Percentiles rank a stretch among this genome's conserved stretches.
These are phyloP conservation scores for Myopa testacea DNA, from an alignment of 2,888 invertebrate species.

Conservation along the genomic window DNA sequence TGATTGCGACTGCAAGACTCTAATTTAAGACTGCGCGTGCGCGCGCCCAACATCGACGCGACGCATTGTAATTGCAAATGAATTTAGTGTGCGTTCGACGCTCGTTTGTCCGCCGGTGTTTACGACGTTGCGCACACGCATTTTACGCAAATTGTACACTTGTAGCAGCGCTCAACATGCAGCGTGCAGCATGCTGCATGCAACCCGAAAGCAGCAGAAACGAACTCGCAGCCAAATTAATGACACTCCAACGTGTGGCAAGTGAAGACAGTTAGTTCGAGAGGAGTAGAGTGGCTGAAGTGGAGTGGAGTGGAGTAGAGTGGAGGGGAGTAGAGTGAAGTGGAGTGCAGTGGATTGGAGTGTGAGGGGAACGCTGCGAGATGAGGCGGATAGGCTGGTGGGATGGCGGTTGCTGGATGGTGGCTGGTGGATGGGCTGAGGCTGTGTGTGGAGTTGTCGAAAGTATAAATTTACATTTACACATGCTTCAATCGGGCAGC, in stretches of 20 bases:
- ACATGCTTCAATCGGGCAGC: background rate
- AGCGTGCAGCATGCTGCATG: background rate
- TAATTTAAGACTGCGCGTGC: constrained; percentile 11
- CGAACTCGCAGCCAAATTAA: constrained; percentile 24
- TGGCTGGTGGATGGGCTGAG: background rate
- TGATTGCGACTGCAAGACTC: constrained; percentile 19
- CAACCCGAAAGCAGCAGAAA: background rate
- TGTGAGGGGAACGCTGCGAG: background rate
- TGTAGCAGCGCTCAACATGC: constrained; percentile 15
- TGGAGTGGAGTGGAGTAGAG: too few species aligned
- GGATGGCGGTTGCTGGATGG: background rate
- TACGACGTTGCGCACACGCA: constrained; percentile 33
- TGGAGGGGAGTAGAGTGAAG: background rate
- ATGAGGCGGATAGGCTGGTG: background rate
- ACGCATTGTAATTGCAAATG: constrained; percentile 33
- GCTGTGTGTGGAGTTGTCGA: background rate
- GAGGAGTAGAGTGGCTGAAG: background rate
- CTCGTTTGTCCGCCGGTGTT: constrained; percentile 9
- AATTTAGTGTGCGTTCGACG: background rate
- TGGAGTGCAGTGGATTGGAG: background rate
- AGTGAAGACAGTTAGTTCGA: constrained; percentile 27
- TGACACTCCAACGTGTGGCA: constrained; percentile 26
- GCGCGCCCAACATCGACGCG: constrained; percentile 19
- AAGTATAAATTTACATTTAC: constrained; percentile 2
- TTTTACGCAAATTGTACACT: constrained; percentile 32